Percentiles rank a stretch among this genome's conserved stretches.
phyloP scores from a whole-genome alignment of 2,888 invertebrate genomes.

The Scaptomyza tumidula region DNA sequence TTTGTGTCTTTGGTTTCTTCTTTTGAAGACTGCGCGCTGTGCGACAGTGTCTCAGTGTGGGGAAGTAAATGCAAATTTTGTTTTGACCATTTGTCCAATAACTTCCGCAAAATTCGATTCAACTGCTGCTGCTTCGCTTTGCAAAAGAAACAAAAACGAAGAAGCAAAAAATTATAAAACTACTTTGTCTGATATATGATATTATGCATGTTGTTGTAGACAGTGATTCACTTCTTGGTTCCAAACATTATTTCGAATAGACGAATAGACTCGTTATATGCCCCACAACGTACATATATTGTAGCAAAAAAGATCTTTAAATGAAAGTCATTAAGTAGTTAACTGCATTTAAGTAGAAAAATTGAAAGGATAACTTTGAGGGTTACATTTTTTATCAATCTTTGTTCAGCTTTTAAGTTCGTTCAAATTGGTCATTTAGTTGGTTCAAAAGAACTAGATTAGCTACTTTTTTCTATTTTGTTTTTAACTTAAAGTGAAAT shows the following conservation, averaged over 20 bases:
- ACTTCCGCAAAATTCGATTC: constrained; percentile 50
- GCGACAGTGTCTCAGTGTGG: constrained; percentile 31
- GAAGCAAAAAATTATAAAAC: background rate
- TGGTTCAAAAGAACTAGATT: background rate
- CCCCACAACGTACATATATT: background rate
- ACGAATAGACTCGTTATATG: constrained; percentile 7
- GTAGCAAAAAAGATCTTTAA: background rate
- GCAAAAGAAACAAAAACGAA: constrained; percentile 2
- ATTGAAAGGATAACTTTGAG: background rate
- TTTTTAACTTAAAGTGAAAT: background rate
- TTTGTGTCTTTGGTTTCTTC: constrained; percentile 3
- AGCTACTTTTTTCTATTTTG: too few relatives aligned
- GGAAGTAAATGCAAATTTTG: constrained; percentile 79
- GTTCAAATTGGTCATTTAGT: background rate
- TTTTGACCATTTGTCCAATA: constrained; percentile 43
- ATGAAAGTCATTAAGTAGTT: background rate
- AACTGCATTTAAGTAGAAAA: background rate
- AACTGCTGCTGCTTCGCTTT: constrained; percentile 1
- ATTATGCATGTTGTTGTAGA: constrained; percentile 11
- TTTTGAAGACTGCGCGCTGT: background rate
- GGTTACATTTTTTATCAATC: background rate
- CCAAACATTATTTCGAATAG: background rate
- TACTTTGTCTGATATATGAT: constrained; percentile 24
- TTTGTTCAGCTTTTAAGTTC: background rate
- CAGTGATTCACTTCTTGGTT: constrained; percentile 23